Evolutionary conservation across 2,113 vertebrate genomes (phyloP), one percentile per base, ranked within the genome.

Genomic region (Symphodus melops): DNA sequence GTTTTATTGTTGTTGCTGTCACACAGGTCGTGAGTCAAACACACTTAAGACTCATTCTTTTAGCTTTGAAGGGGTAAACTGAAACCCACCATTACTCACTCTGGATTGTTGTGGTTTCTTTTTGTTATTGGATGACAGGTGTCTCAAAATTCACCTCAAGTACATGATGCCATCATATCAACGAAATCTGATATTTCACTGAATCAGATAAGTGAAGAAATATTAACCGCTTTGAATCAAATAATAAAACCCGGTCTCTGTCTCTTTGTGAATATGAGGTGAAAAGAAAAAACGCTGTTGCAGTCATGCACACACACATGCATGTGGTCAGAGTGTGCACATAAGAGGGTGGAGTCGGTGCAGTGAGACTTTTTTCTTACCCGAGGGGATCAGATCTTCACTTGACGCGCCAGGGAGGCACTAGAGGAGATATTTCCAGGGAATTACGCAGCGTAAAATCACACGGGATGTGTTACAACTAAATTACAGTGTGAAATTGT

Each of bases 331-430:
- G 20, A 63, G 20, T 48, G 52, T 28, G 74, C 37, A 57, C 61
- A 68, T 44, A 28, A 17, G 51, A 75, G 87, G 91, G 91, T 84
- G 88, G 89, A 86, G 90, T 63, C 77, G 41, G 13, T 37, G 9
- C 55, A 36, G 20, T 48, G 54, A 25, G 56, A 33, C 41, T 51
- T 59, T 75, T 66, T 54, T 9, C 16, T 46, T 6, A 5, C 72
- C 55, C 13, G 25, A 51, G 44, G 63, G 68, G 41, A 72, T 79
- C 65, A 77, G 46, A 68, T 71, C 42, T 37, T 13, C 51, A 62
- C 60, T 81, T 58, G 65, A 75, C 72, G 56, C 14, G 11, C 1
- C 11, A 17, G 56, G 52, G 61, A 67, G 25, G 61, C 64, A 44
- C 53, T 44, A 25, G 41, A 46, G 49, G 53, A 21, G 60, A 58